Base-by-base conservation (phyloP, 2,888 invertebrate genomes). In the Dasypogon diadema region DNA sequence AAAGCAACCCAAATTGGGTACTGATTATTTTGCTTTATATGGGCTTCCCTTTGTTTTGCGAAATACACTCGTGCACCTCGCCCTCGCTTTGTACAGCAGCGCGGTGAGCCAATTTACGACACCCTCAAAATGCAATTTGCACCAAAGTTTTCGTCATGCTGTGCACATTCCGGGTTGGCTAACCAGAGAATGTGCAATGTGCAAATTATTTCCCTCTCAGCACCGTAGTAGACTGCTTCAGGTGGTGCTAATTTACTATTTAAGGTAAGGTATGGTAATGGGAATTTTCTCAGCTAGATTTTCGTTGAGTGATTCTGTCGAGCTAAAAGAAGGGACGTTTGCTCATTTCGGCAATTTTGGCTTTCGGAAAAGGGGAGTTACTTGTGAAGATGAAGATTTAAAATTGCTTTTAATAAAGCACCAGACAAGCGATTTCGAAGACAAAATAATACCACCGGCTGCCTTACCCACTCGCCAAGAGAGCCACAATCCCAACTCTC, bases 91-190 rank as follows among this genome's bases (percentile, higher is more conserved):
- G 10, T 60, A 18, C 18, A 21, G n/a, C 10, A 21, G 10, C 37
- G 21, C 34, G 37, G 60, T 37, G 37, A 10, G 12, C 18, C 21
- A 60, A 60, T 60, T 60, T 60, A 10, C 16, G 22, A 18, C 37
- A 37, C 60, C 21, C 60, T 37, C 60, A 60, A 37, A 60, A 60
- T 60, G 18, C 60, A 60, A 60, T 60, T 60, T 60, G 37, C 37
- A 60, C 60, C 60, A 18, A 21, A 60, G 37, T 34, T 60, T 60
- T 60, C 60, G 60, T 60, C 60, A 60, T 60, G 60, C 60, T 60
- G 37, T 37, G 42, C 60, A 60, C 60, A 60, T 60, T 60, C 34
- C 60, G 18, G 37, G 37, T 16, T 37, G 42, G 60, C 37, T 60
- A 37, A 60, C 60, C 60, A 60, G 60, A 37, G 37, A 60, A 60